A percentile compares a stretch with the other conserved stretches of the same genome.
Evolutionary conservation across 2,888 invertebrate genomes (phyloP).

Genomic region (Laothoe populi): DNA sequence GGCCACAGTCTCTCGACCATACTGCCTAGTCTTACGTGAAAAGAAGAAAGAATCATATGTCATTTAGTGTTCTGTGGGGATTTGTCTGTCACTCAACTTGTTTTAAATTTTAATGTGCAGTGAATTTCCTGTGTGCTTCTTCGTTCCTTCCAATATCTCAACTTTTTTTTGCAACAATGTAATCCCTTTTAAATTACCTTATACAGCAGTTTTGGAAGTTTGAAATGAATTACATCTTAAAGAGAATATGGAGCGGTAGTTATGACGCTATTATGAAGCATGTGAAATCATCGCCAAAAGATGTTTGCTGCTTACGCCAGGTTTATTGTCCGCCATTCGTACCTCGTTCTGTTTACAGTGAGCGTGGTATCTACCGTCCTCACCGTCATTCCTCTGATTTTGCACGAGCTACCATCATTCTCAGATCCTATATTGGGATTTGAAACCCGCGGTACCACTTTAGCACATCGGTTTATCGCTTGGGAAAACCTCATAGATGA

Average conservation of each 20-base stretch:
- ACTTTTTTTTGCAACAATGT: constrained; percentile 55
- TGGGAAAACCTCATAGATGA: constrained; percentile 94
- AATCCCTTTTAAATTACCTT: constrained; percentile 38
- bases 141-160: constrained; percentile 40
- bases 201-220: constrained; percentile 38
- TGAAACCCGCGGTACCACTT: constrained; percentile 94
- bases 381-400: constrained; percentile 72
- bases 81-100: constrained; percentile 19
- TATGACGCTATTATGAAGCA: constrained; percentile 62
- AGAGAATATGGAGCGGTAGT: constrained; percentile 57
- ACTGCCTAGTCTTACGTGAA: too few relatives aligned
- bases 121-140: constrained; percentile 24
- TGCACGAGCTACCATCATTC: constrained; percentile 88
- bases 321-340: constrained; percentile 79
- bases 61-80: neutral
- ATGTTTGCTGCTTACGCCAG: constrained; percentile 80
- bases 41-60: too few relatives aligned
- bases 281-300: constrained; percentile 57
- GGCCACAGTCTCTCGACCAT: too few relatives aligned
- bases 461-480: constrained; percentile 91
- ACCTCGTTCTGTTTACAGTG: constrained; percentile 69
- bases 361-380: constrained; percentile 69
- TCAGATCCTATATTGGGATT: constrained; percentile 96
- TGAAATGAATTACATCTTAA: constrained; percentile 51
- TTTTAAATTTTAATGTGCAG: too few relatives aligned